Evolutionary conservation across 1,140 invertebrate species (phyloP), one percentile per base, ranked within the genome.

Genomic region (Bombus huntii): DNA sequence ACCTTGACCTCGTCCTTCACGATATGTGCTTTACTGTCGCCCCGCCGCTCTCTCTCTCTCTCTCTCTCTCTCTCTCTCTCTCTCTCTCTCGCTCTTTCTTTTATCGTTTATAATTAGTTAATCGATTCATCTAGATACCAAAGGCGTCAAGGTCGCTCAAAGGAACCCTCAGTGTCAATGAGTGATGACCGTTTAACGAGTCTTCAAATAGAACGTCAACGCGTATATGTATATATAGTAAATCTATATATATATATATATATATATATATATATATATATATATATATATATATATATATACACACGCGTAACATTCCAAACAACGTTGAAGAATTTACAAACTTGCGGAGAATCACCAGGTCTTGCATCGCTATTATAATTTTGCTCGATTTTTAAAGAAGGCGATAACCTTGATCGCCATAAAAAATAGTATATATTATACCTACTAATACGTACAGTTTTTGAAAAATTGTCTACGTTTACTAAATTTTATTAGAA

Each of bases 21-120:
- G 37, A 47, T 9, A 65, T 66, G 25, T 53, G 47, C 47, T 53
- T 22, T 53, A 53, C 6, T 53, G 47, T 6, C 47, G 18, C 18
- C 22, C 5, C 47, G 47, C 18, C 18, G 8, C 18, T 18, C 44
- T 22, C 18, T 22, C 47, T 6, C 18, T 53, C 44, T 4, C 42
- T 44, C 10, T 44, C 13, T 12, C 42, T 22, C 18, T 37, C 34
- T 37, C 34, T 37, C 34, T 37, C 34, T 37, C 34, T 37, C 34
- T 37, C 34, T 37, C 34, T 34, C 34, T 2, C 34, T 34, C 34
- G 34, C 34, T 34, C 34, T 18, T 0, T 6, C 18, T 8, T 86
- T 89, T 86, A 86, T 86, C 73, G 76, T 25, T 74, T 75, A 65
- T 77, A 90, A 85, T 87, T 78, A 78, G 62, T 75, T 83, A 74